Evolutionary conservation across 2,797 vertebrate genomes (phyloP).

Genomic region (Synanceia verrucosa): DNA sequence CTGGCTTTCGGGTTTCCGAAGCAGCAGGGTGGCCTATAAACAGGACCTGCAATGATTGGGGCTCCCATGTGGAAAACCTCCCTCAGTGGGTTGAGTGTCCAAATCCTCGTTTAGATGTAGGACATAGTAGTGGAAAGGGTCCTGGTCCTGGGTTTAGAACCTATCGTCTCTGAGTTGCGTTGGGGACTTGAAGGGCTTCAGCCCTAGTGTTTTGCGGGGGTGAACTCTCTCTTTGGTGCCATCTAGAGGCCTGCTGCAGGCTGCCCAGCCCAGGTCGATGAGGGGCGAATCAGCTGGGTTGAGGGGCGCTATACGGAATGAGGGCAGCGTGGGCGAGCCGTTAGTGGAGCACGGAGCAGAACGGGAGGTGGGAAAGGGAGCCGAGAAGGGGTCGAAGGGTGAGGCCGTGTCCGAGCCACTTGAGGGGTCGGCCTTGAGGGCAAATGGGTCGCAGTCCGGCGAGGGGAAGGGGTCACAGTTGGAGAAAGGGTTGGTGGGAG

Average conservation of each 20-base stretch:
- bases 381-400: conserved; percentile 79
- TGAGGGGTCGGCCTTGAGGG: conserved; percentile 75
- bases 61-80: conserved; percentile 17
- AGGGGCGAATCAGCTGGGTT: conserved; percentile 78
- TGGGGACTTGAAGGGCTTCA: conserved; percentile 84
- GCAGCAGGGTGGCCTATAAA: conserved; percentile 49
- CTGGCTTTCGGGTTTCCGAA: conserved; percentile 46
- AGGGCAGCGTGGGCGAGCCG: conserved; percentile 81
- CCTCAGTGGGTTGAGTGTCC: conserved; percentile 10
- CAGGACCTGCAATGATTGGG: conserved; percentile 33
- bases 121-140: conserved; percentile 32
- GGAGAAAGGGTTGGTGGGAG: conserved; percentile 83
- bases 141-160: conserved; percentile 70
- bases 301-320: conserved; percentile 72
- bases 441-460: conserved; percentile 82
- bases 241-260: conserved; percentile 65
- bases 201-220: conserved; percentile 76
- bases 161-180: conserved; percentile 79
- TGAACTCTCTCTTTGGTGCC: conserved; percentile 81
- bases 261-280: conserved; percentile 80
- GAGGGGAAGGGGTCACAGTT: conserved; percentile 82
- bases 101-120: conserved; percentile 23
- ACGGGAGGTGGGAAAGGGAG: conserved; percentile 80
- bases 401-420: conserved; percentile 57
- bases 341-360: conserved; percentile 84